Evolutionary conservation across 2,797 vertebrate genomes (phyloP).

Genomic region (Crenuchus spilurus): DNA sequence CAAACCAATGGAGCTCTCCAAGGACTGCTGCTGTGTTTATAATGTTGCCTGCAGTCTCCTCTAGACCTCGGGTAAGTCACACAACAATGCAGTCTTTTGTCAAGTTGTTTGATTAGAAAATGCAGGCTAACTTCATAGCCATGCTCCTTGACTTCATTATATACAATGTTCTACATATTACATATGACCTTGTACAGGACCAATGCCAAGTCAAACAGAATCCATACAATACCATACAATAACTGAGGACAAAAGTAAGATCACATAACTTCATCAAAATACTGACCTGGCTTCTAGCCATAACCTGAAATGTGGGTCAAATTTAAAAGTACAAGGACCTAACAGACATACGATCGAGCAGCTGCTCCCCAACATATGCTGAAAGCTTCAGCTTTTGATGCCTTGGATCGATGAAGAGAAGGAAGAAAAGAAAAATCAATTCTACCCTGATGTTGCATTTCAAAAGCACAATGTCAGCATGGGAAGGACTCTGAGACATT

Average conservation of each 20-base stretch:
- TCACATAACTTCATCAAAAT: background rate
- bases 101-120: conserved; percentile 23
- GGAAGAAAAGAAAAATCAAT: conserved; percentile 46
- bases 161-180: conserved; percentile 19
- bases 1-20: conserved; percentile 2
- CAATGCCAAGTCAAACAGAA: background rate
- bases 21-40: conserved; percentile 5
- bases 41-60: conserved; percentile 18
- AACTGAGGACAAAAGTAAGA: background rate
- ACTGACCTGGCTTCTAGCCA: background rate
- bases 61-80: conserved; percentile 12
- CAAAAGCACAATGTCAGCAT: conserved; percentile 44
- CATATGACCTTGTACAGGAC: conserved; percentile 21
- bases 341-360: conserved; percentile 8
- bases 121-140: conserved; percentile 13
- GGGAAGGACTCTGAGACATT: conserved; percentile 17
- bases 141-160: conserved; percentile 10
- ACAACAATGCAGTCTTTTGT: conserved; percentile 24
- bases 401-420: conserved; percentile 44
- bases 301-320: conserved; percentile 18
- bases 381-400: conserved; percentile 27
- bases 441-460: conserved; percentile 47
- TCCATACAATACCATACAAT: background rate
- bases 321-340: conserved; percentile 15
- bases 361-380: conserved; percentile 25